Evolutionary conservation across 2,113 vertebrate genomes (phyloP).

Genomic region (Barnardius zonarius): DNA sequence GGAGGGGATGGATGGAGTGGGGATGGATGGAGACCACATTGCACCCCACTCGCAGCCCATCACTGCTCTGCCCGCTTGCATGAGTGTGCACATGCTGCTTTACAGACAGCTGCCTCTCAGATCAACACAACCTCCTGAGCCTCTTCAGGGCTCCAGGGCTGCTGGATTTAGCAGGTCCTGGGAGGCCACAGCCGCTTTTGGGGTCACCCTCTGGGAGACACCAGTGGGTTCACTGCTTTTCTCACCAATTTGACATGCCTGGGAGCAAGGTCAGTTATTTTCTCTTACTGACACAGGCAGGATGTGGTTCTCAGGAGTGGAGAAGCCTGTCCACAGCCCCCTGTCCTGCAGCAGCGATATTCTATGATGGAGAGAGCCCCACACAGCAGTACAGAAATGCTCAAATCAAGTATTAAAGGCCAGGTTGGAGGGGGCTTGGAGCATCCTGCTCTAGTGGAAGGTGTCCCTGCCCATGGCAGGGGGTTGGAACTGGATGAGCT

Average conservation of each 20-base stretch:
- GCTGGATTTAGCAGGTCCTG: neutral
- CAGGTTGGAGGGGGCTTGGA: neutral
- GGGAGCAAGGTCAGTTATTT: neutral
- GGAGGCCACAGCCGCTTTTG: neutral
- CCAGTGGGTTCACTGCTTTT: neutral
- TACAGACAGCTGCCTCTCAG: neutral
- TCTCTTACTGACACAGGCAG: neutral
- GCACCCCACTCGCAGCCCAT: neutral
- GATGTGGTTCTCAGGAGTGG: rapidly evolving
- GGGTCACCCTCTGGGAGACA: neutral
- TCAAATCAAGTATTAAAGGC: neutral
- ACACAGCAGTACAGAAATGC: rapidly evolving
- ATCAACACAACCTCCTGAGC: neutral
- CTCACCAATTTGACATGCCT: neutral
- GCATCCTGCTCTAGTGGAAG: neutral
- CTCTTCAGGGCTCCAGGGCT: neutral
- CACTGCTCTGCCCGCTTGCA: rapidly evolving
- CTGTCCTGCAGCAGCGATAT: neutral
- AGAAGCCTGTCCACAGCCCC: neutral
- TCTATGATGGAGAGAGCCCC: neutral
- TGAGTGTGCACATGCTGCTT: rapidly evolving
- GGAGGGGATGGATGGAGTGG: neutral
- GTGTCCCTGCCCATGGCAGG: neutral
- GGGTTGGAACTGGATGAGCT: neutral
- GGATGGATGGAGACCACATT: neutral